These are phyloP conservation scores for Erannis defoliaria DNA, from an alignment of 2,888 invertebrate species.

Conservation along the genomic window DNA sequence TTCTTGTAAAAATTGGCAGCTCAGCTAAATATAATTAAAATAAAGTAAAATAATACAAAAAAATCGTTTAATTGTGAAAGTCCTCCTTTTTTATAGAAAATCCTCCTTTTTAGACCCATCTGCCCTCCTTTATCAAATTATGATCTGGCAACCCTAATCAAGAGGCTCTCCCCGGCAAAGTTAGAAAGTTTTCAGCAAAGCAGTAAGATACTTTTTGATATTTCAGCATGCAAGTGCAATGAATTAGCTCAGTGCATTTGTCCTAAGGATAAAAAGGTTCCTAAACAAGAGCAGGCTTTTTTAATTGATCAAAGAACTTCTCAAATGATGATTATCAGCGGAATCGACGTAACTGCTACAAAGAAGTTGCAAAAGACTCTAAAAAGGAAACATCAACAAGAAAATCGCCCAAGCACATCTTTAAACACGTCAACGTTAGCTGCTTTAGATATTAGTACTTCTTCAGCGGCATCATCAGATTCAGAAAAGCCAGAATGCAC, in stretches of 20 bases:
- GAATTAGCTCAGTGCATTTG: too few relatives aligned
- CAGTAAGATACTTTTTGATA: too few relatives aligned
- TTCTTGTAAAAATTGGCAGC: slow-evolving; percentile 35
- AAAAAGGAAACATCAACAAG: neutral
- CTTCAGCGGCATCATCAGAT: neutral
- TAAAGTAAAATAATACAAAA: slow-evolving; percentile 31
- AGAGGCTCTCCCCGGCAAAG: too few relatives aligned
- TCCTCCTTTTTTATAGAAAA: slow-evolving; percentile 33
- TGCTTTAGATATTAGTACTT: neutral
- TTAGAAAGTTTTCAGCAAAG: too few relatives aligned
- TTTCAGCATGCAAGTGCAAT: too few relatives aligned
- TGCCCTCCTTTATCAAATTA: slow-evolving; percentile 33
- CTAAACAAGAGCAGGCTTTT: neutral
- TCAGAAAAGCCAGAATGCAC: neutral
- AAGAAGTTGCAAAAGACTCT: neutral
- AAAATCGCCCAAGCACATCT: neutral
- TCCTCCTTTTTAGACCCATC: slow-evolving; percentile 40
- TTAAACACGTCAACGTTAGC: neutral
- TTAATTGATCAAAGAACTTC: neutral
- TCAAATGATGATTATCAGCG: neutral
- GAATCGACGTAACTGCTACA: neutral
- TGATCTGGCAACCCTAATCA: slow-evolving; percentile 32
- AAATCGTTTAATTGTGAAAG: slow-evolving; percentile 28
- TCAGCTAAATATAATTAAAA: slow-evolving; percentile 35
- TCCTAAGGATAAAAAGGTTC: neutral